Base-by-base conservation (phyloP, 2,888 invertebrate genomes). In the Lithophane semibrunnea region DNA sequence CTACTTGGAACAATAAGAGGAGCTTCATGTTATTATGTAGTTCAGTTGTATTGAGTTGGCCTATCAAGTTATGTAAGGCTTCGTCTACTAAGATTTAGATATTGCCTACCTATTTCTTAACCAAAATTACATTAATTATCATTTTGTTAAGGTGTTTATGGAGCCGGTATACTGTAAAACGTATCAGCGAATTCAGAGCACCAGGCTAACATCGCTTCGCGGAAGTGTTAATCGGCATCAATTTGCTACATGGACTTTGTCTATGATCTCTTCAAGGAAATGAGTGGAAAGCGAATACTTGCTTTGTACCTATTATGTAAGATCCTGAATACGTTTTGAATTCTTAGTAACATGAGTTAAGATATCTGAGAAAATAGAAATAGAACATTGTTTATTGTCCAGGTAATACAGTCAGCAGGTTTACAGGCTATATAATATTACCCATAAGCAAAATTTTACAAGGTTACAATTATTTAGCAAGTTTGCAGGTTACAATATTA, bases 1-100 rank as follows among this genome's bases (percentile, higher is more conserved):
- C 2, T 37, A 37, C 37, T 66, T 29, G 37, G 49, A 29, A 68
- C 64, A 68, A 64, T 79, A 47, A 63, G 3, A 73, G 21, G 65
- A 49, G 60, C 60, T 58, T 44, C 60, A 13, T n/a, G n/a, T 71
- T 54, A 29, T 18, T 18, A n/a, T 47, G 21, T 61, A 54, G 44
- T 58, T 37, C 58, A 16, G 37, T 61, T 56, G 63, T 73, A n/a
- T 52, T 37, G 44, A 58, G 64, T 54, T 60, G n/a, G 52, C 16
- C 24, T 37, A 60, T 66, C 52, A 24, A 4, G 52, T 78, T 44
- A 52, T 54, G 44, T 61, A 37, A 37, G 29, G 37, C n/a, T 44
- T 63, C 54, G 29, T 54, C 52, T 47, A 13, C 37, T 16, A 42
- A 52, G 7, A 44, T 52, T 49, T 52, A 21, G 5, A 10, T 47